Evolutionary conservation across 2,113 vertebrate species (phyloP), one percentile per base, ranked within the genome.

Genomic region (Saccopteryx bilineata): DNA sequence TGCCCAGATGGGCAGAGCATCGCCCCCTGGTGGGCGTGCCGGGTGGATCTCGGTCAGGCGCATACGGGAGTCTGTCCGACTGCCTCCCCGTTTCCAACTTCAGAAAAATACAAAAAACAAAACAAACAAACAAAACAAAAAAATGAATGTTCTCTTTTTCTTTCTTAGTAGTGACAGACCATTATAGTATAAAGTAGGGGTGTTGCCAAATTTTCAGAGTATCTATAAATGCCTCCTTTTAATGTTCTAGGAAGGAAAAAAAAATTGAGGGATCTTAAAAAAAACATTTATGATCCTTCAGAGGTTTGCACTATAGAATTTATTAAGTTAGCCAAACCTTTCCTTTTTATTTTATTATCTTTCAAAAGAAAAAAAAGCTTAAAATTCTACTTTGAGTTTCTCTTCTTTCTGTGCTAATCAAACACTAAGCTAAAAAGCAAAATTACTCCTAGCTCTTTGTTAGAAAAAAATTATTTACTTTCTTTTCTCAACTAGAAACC

Each of bases 361-460:
- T 33, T 24, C 14, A 58, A 58, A 8, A 9, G 19, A 5, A 72
- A 56, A 69, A 69, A 24, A 71, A 61, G 9, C 56, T 87, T 91
- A n/a, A 75, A 72, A 65, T 66, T 94, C 72, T 90, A 74, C 63
- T 91, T 81, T 28, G 13, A 96, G 18, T 78, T 93, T 66, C 19
- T 81, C 33, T 68, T 71, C 50, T 48, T 87, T 69, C 48, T 65
- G 13, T 87, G 23, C 31, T 79, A 69, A 74, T 87, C n/a, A 87
- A 87, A 94, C 23, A 63, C 24, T 90, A 39, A 50, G 9, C 87
- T 86, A 48, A 72, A 82, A 94, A 48, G 39, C 39, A 39, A 60
- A 78, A 72, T 71, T 21, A 78, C 2, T 86, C 52, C 65, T 82
- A 50, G 5, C 50, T 86, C 28, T 93, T 76, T 24, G 60, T 93